Evolutionary conservation across 2,113 vertebrate genomes (phyloP).

Genomic region (Vireo altiloquus): DNA sequence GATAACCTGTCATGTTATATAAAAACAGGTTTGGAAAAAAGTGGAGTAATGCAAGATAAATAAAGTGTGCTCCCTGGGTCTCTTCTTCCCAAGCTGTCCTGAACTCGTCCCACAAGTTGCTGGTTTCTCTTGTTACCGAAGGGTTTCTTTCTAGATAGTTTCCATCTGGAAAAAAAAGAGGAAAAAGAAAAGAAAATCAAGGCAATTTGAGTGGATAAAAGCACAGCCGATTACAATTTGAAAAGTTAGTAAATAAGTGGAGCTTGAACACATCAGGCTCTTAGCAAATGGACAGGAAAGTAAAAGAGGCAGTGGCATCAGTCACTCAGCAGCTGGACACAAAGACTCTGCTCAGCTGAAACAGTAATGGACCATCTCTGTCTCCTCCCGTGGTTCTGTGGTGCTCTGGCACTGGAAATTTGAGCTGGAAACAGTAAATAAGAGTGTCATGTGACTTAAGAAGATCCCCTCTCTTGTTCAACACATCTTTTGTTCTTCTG

Average conservation of each 20-base stretch:
- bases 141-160: background rate
- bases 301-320: background rate
- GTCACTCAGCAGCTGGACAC: background rate
- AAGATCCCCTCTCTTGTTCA: background rate
- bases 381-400: background rate
- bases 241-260: background rate
- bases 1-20: slow-evolving; percentile 38
- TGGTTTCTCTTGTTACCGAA: background rate
- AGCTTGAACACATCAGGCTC: background rate
- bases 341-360: background rate
- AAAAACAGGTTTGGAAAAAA: background rate
- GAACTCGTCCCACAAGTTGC: background rate
- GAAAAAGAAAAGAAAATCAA: background rate
- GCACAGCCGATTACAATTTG: background rate
- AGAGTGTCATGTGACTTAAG: background rate
- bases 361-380: background rate
- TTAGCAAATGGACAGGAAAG: background rate
- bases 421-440: background rate
- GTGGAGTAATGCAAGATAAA: background rate
- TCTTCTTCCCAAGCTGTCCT: background rate
- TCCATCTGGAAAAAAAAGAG: background rate
- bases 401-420: background rate
- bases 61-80: background rate
- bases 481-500: background rate
- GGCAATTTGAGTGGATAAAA: background rate